Base-by-base conservation (phyloP, 2,888 invertebrate genomes). In the Synergus laeviventris region DNA sequence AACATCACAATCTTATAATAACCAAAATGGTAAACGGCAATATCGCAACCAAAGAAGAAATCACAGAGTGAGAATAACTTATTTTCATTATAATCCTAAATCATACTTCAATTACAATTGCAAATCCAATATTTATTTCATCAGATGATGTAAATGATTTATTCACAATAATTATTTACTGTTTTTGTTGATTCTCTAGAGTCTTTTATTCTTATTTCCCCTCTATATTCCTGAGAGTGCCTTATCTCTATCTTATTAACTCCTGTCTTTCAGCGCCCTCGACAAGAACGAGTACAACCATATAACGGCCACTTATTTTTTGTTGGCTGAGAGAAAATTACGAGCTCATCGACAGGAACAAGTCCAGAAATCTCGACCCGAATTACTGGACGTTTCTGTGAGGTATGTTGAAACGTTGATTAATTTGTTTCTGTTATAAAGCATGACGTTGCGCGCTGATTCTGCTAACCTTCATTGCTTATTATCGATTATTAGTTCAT, bases 231-330 rank as follows among this genome's bases (percentile, higher is more conserved):
- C 24, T 66, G 42, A 42, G 45, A 45, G 66, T 24, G 38, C 38
- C 42, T 66, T 66, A 66, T 66, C n/a, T 31, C 70, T 70, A 4
- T 49, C 31, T 70, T 12, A 70, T 70, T 70, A 49, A 70, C 18
- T 54, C 49, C 49, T 70, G 36, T 78, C 84, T 91, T 90, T 39
- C 89, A 97, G 97, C 82, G 96, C 98, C 76, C 92, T 99, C 87
- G 98, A 98, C 89, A 96, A 96, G 89, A 97, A 99, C 92, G 97
- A 98, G 89, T 99, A 99, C 92, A 98, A 98, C 92, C 98, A 99
- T 91, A 96, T 99, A 87, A 99, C 99, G 42, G 99, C 99, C 66
- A 99, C 99, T 24, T 99, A 99, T 92, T 99, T 97, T 92, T 93
- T 99, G 85, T 92, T 99, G 85, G 99, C 98, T 16, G 99, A 99